Percentiles rank a stretch among this genome's conserved stretches.
phyloP scores from a whole-genome alignment of 2,888 invertebrate genomes.

The Plagiodera versicolora region DNA sequence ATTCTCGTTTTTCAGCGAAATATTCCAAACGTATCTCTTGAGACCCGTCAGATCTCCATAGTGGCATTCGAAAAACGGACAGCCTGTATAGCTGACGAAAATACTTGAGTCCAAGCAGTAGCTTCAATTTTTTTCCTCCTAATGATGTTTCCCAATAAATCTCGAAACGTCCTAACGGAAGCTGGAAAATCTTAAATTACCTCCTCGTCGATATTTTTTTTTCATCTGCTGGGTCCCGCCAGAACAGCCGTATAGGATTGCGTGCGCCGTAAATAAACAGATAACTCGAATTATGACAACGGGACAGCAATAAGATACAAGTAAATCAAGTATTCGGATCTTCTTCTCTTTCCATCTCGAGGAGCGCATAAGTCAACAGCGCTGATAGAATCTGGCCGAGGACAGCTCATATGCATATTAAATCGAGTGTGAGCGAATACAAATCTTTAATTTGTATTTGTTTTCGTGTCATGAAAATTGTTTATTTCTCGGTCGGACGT shows the following conservation, averaged over 20 bases:
- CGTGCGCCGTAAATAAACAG: conserved; percentile 49
- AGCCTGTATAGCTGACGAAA: too few relatives aligned
- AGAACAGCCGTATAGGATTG: conserved; percentile 27
- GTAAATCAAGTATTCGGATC: conserved; percentile 44
- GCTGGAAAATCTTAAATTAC: conserved; percentile 42
- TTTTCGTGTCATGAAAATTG: conserved; percentile 29
- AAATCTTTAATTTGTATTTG: conserved; percentile 28
- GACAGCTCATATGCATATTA: conserved; percentile 18
- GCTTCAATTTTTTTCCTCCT: neutral
- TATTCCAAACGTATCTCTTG: too few relatives aligned
- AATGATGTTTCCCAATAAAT: conserved; percentile 12
- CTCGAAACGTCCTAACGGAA: conserved; percentile 32
- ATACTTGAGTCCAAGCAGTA: too few relatives aligned
- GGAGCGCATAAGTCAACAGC: conserved; percentile 37
- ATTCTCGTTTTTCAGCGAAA: too few relatives aligned
- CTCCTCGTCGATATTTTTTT: conserved; percentile 28
- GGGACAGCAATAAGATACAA: conserved; percentile 48
- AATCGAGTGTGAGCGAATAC: conserved; percentile 16
- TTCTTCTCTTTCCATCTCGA: conserved; percentile 29
- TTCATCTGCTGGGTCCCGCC: conserved; percentile 19
- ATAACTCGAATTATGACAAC: conserved; percentile 52
- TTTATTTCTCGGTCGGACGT: neutral
- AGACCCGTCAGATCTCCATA: too few relatives aligned
- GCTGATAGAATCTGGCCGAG: conserved; percentile 42
- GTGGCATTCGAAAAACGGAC: too few relatives aligned